Conservation (phyloP, 2,113 vertebrate genomes). For the Gambusia affinis region DNA sequence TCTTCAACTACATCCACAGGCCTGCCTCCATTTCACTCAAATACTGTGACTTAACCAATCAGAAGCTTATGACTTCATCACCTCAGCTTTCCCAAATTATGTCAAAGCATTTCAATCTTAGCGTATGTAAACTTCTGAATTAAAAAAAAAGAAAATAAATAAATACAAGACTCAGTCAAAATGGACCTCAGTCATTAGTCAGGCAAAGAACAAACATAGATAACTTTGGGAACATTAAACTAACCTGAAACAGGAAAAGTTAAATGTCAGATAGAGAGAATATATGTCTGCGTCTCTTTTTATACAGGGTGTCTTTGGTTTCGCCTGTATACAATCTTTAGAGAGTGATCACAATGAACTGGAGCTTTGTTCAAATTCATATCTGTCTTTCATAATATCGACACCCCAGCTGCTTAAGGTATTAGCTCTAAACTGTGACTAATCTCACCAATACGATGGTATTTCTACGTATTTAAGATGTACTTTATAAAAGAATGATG, state of each 20-base stretch:
- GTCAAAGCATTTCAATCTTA: background rate
- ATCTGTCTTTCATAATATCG: slow-evolving; percentile 2
- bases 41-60: background rate
- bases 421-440: slow-evolving; percentile 40
- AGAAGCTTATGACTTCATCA: background rate
- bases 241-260: background rate
- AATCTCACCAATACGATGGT: slow-evolving; percentile 31
- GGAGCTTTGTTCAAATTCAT: slow-evolving; percentile 18
- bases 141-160: too few relatives aligned
- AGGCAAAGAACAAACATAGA: background rate
- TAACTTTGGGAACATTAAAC: background rate
- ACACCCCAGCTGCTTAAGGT: slow-evolving; percentile 23
- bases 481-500: slow-evolving; percentile 32
- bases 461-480: slow-evolving; percentile 42
- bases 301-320: background rate
- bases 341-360: slow-evolving; percentile 33
- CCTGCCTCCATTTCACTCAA: too few relatives aligned
- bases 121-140: background rate
- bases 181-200: background rate
- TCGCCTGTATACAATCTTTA: slow-evolving; percentile 12
- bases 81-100: background rate
- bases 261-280: background rate
- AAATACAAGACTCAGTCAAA: too few relatives aligned
- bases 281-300: background rate
- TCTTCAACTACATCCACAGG: too few relatives aligned